Evolutionary conservation across 2,113 vertebrate genomes (phyloP), one percentile per base, ranked within the genome.

Genomic region (Corapipo altera): DNA sequence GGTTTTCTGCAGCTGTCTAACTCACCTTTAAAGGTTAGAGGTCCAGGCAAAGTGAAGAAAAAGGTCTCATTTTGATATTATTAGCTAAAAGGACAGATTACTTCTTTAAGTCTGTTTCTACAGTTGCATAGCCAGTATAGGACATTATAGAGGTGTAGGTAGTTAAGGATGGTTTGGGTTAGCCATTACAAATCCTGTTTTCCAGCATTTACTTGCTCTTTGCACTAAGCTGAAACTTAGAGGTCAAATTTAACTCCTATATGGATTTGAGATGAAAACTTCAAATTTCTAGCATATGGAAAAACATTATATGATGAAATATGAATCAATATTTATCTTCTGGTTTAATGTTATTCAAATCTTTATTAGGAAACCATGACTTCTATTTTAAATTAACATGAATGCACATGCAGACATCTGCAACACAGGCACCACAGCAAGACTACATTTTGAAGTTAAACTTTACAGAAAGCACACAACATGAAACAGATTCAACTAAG

Each of bases 11-110:
- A 98, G 98, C 98, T 98, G 97, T 98, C 96, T 97, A 87, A 95
- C 96, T 98, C 97, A 98, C 97, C 97, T 98, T 98, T 98, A 98
- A 98, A 98, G 98, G 98, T 97, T 97, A 98, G 97, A 98, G 98
- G 98, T 98, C 97, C 93, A 94, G 93, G 86, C 65, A 93, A 96
- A 98, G 96, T 97, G 97, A 98, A 98, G 96, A 97, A 96, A 97
- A 98, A 97, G 94, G 97, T 97, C 97, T 98, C 91, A 89, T 98
- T 98, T 98, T 98, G 97, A 98, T 98, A 96, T 97, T 97, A 97
- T 97, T 97, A 98, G 96, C 97, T 98, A 97, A 98, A 98, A 98
- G 96, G 91, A 95, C 46, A 95, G 95, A 97, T 95, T 97, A 97
- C 91, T 94, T 93, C 95, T 97, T 98, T 97, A 97, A 95, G 93